phyloP scores from a whole-genome alignment of 1,140 invertebrate genomes.

The Heterodera carotae region DNA sequence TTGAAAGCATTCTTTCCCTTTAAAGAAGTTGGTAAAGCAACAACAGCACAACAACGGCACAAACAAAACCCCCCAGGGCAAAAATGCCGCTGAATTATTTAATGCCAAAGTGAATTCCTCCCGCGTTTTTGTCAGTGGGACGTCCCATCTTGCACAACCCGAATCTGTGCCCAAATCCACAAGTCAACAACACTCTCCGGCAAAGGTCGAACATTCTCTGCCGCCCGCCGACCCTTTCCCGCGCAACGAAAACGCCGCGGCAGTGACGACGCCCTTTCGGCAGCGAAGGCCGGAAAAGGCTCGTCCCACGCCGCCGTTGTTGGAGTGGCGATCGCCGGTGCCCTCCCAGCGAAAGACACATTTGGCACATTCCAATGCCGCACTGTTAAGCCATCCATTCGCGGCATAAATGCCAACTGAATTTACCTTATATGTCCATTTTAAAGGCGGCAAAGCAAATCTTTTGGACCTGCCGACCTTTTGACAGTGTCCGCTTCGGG shows the following conservation, averaged over 20 bases:
- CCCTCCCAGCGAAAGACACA: not conserved
- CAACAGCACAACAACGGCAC: not conserved
- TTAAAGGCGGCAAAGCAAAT: conserved; percentile 32
- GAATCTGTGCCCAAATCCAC: not conserved
- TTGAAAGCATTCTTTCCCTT: not conserved
- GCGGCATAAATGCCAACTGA: not conserved
- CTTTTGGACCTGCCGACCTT: conserved; percentile 25
- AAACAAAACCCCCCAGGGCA: not conserved
- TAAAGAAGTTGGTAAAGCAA: conserved; percentile 26
- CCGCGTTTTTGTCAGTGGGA: not conserved
- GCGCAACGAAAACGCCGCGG: not conserved
- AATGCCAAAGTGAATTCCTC: not conserved
- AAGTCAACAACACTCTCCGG: conserved; percentile 13
- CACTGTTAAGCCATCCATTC: not conserved
- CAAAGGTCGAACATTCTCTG: not conserved
- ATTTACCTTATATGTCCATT: not conserved
- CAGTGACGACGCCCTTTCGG: conserved; percentile 24
- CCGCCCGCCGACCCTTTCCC: conserved; percentile 5
- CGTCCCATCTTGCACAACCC: not conserved
- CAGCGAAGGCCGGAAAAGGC: conserved; percentile 3
- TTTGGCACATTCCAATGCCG: not conserved
- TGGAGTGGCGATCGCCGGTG: not conserved
- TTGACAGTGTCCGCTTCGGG: not conserved
- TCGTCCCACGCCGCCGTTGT: not conserved
- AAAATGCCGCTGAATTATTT: too few relatives aligned